These are phyloP conservation scores for Calameuta filiformis DNA, from an alignment of 2,888 invertebrate species.

Conservation along the genomic window DNA sequence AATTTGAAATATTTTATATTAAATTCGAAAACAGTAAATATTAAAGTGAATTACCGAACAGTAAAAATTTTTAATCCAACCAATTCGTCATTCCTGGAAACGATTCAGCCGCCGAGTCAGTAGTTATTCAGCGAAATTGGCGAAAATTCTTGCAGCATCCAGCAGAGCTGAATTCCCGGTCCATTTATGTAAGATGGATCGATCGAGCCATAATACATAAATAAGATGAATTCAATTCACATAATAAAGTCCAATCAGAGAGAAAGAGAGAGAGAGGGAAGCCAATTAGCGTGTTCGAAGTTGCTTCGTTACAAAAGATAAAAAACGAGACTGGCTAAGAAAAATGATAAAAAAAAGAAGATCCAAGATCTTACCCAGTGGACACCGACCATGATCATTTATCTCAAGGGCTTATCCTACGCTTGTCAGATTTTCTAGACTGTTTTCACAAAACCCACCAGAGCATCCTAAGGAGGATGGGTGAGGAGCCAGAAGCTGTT, in stretches of 20 bases:
- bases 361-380: background rate
- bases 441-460: background rate
- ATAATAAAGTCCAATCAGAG: background rate
- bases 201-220: background rate
- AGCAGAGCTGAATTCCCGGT: background rate
- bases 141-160: background rate
- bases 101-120: background rate
- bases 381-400: background rate
- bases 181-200: background rate
- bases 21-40: too few species aligned
- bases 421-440: background rate
- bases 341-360: background rate
- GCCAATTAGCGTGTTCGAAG: background rate
- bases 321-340: background rate
- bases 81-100: background rate
- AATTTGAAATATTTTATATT: too few species aligned
- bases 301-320: background rate
- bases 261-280: background rate
- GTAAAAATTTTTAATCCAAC: too few species aligned
- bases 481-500: constrained; percentile 26
- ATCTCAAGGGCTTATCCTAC: background rate
- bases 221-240: background rate
- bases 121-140: background rate
- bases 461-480: background rate
- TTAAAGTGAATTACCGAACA: too few species aligned